Evolutionary conservation across 1,140 invertebrate genomes (phyloP).

Genomic region (Triops cancriformis): DNA sequence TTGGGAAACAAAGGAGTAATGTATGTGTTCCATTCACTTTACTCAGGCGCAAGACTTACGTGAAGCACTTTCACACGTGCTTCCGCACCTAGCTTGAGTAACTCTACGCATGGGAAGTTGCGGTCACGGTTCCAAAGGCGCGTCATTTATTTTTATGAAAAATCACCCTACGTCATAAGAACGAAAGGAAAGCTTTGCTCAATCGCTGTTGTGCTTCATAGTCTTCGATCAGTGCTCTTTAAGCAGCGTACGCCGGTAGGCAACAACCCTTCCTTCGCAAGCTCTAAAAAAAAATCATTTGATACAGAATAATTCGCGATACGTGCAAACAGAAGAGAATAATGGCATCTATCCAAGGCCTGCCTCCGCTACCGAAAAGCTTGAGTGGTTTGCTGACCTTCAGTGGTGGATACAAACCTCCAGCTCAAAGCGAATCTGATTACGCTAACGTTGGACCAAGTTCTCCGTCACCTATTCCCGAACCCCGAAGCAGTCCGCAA

Average conservation of each 20-base stretch:
- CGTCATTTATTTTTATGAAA: background rate
- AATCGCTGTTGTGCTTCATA: background rate
- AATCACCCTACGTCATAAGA: background rate
- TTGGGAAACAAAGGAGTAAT: no score
- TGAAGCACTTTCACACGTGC: no score
- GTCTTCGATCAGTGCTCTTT: background rate
- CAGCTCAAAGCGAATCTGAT: background rate
- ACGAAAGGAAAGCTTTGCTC: background rate
- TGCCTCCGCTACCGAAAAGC: conserved; percentile 74
- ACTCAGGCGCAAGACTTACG: no score
- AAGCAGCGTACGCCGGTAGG: background rate
- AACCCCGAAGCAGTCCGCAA: background rate
- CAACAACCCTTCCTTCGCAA: background rate
- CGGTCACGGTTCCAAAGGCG: background rate
- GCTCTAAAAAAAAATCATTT: background rate
- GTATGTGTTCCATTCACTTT: no score
- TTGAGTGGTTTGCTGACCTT: conserved; percentile 62
- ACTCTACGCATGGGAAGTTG: background rate
- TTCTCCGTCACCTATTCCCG: conserved; percentile 24
- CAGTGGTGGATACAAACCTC: conserved; percentile 34
- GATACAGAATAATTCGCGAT: background rate
- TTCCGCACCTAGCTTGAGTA: background rate
- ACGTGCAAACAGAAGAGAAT: background rate
- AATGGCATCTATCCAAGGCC: conserved; percentile 33
- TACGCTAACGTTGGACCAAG: background rate